Evolutionary conservation across 2,113 vertebrate species (phyloP).

Genomic region (Origma solitaria): DNA sequence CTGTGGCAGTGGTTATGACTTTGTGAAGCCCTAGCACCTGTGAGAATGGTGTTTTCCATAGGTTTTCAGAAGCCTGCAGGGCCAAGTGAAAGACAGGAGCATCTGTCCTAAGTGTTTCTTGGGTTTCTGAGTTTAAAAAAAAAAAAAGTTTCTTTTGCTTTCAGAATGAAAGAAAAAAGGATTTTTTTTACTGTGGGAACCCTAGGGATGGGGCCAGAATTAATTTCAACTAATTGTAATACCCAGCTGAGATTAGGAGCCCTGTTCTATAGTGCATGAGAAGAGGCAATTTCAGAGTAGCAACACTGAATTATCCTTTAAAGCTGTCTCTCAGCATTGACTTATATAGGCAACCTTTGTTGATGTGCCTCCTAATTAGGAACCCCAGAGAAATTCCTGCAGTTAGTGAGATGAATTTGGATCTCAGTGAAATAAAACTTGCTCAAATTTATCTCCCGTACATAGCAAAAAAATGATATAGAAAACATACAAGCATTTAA

Average conservation of each 20-base stretch:
- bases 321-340: conserved; percentile 35
- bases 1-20: not conserved
- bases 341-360: conserved; percentile 30
- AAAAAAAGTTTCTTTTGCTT: not conserved
- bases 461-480: not conserved
- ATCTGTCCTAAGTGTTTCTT: not conserved
- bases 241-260: conserved; percentile 37
- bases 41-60: not conserved
- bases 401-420: conserved; percentile 40
- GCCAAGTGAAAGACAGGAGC: not conserved
- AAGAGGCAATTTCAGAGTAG: conserved; percentile 38
- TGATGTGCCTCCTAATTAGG: conserved; percentile 35
- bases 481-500: not conserved
- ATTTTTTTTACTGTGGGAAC: not conserved
- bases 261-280: conserved; percentile 18
- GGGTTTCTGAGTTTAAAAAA: not conserved
- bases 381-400: conserved; percentile 46
- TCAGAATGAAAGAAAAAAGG: not conserved
- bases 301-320: conserved; percentile 36
- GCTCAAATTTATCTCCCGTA: not conserved
- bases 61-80: not conserved
- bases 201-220: conserved; percentile 21
- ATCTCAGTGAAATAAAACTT: conserved; percentile 1
- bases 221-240: conserved; percentile 37
- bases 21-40: not conserved